Evolutionary conservation across 1,140 invertebrate species (phyloP).

Genomic region (Lethocerus indicus): DNA sequence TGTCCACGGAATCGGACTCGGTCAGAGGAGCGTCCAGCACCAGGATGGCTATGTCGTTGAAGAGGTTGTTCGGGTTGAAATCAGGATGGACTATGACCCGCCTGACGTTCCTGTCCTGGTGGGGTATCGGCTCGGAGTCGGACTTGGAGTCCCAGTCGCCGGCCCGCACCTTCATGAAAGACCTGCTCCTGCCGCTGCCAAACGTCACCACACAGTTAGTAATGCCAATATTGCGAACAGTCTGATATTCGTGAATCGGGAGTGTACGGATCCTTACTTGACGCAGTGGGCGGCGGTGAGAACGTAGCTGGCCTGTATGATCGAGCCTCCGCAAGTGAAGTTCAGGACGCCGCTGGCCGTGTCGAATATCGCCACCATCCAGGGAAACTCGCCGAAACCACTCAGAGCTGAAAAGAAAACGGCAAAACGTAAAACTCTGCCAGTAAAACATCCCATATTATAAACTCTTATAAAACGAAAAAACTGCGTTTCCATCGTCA

Average conservation of each 20-base stretch:
- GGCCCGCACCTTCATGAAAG: too few species aligned
- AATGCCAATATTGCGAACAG: too few species aligned
- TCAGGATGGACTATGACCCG: conserved; percentile 31
- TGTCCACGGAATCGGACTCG: conserved; percentile 44
- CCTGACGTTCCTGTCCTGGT: conserved; percentile 47
- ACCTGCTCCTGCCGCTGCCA: too few species aligned
- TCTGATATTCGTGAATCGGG: too few species aligned
- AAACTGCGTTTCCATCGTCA: too few species aligned
- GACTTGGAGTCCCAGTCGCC: conserved; percentile 53
- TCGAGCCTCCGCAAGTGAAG: neutral
- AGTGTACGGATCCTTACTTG: neutral
- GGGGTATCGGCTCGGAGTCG: conserved; percentile 45
- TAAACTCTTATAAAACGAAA: too few species aligned
- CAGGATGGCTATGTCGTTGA: conserved; percentile 49
- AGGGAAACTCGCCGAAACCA: neutral
- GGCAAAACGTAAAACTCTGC: too few species aligned
- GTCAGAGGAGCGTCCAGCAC: conserved; percentile 35
- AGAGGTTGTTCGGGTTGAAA: conserved; percentile 33
- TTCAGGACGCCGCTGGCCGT: neutral
- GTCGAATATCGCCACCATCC: neutral
- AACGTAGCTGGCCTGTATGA: neutral
- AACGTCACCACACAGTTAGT: too few species aligned
- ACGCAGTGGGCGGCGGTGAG: neutral
- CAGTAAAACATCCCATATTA: too few species aligned
- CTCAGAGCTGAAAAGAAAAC: neutral